Conservation (phyloP, 2,113 vertebrate species). For the Albula glossodonta region DNA sequence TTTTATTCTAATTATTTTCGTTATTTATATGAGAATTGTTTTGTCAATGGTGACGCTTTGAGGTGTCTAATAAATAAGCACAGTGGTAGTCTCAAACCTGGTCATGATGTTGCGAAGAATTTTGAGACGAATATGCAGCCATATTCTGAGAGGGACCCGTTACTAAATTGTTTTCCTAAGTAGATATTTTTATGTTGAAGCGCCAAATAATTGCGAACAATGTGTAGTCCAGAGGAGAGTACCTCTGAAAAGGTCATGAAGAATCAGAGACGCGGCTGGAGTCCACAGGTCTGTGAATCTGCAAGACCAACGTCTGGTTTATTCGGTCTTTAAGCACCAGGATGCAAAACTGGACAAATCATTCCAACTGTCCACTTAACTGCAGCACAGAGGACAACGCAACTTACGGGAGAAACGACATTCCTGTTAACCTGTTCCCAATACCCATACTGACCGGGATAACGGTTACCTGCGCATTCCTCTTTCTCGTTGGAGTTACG, state of each 20-base stretch:
- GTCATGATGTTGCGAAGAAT: neutral
- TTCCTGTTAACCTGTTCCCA: slow-evolving; percentile 77
- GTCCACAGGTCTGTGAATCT: slow-evolving; percentile 43
- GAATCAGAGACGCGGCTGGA: slow-evolving; percentile 17
- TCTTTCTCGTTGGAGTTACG: slow-evolving; percentile 81
- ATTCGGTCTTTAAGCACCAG: slow-evolving; percentile 54
- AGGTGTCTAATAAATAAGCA: neutral
- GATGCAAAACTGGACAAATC: slow-evolving; percentile 76
- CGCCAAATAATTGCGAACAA: neutral
- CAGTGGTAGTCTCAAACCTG: neutral
- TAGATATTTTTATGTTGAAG: neutral
- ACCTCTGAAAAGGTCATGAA: slow-evolving; percentile 34
- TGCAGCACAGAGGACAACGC: slow-evolving; percentile 66
- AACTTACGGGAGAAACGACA: slow-evolving; percentile 45
- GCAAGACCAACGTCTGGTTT: slow-evolving; percentile 2
- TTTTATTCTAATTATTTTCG: no score
- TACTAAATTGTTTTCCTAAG: neutral
- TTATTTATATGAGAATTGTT: neutral
- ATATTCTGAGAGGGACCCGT: neutral
- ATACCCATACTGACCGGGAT: slow-evolving; percentile 82
- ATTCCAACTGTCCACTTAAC: slow-evolving; percentile 66
- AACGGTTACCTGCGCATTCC: slow-evolving; percentile 81
- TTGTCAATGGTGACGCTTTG: no score
- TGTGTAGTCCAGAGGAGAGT: neutral
- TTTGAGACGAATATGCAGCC: neutral